Evolutionary conservation across 1,140 invertebrate species (phyloP).

Genomic region (Bombyx mori): DNA sequence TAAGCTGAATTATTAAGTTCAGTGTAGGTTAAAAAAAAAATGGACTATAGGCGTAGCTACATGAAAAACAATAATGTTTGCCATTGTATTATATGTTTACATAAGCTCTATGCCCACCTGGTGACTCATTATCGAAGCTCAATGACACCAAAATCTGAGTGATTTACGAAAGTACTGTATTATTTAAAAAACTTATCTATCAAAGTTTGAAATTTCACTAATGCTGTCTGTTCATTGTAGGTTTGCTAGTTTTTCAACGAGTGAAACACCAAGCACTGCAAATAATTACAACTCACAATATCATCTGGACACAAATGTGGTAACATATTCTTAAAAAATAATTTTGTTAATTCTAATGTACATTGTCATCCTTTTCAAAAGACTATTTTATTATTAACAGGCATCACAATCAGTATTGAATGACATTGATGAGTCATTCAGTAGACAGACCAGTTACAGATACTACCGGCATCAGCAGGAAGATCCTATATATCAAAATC

Average conservation of each 20-base stretch:
- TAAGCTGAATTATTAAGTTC: too few relatives aligned
- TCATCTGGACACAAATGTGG: slow-evolving; percentile 53
- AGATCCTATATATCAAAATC: slow-evolving; percentile 69
- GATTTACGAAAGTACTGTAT: too few relatives aligned
- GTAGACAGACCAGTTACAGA: slow-evolving; percentile 58
- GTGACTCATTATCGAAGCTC: too few relatives aligned
- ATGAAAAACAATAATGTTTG: too few relatives aligned
- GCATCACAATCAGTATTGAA: slow-evolving; percentile 61
- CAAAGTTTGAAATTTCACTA: too few relatives aligned
- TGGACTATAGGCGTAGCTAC: too few relatives aligned
- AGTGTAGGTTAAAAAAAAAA: too few relatives aligned
- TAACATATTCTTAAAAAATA: slow-evolving; percentile 18
- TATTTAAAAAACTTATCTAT: too few relatives aligned
- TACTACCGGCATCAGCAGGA: slow-evolving; percentile 55
- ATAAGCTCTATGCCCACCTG: too few relatives aligned
- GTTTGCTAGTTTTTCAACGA: slow-evolving; percentile 79
- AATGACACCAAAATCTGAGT: too few relatives aligned
- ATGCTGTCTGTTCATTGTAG: slow-evolving; percentile 46
- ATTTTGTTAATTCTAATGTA: not conserved
- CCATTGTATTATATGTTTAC: too few relatives aligned
- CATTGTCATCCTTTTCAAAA: not conserved
- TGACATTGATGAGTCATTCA: slow-evolving; percentile 64
- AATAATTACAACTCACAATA: slow-evolving; percentile 59
- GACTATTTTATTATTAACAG: slow-evolving; percentile 17
- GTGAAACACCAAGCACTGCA: slow-evolving; percentile 51